Percentiles rank a stretch among this genome's conserved stretches.
phyloP scores from a whole-genome alignment of 2,113 vertebrate species.

The Chroicocephalus ridibundus region DNA sequence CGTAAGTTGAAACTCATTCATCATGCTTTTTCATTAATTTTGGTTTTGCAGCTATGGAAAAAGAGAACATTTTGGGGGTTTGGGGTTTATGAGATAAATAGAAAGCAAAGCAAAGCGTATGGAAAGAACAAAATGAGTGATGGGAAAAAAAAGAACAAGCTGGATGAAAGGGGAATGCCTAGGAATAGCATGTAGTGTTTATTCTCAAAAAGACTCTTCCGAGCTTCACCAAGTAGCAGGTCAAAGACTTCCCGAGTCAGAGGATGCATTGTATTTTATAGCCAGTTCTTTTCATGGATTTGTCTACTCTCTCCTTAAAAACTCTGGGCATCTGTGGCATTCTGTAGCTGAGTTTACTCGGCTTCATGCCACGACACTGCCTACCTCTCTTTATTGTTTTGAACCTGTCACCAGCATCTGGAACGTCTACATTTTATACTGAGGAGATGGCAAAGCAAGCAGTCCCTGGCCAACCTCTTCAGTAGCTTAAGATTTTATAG shows the following conservation, averaged over 20 bases:
- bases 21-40: background rate
- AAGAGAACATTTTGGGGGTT: background rate
- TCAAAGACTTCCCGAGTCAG: background rate
- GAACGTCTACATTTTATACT: background rate
- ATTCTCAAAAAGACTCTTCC: background rate
- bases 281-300: background rate
- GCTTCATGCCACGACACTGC: background rate
- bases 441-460: background rate
- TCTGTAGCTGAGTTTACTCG: background rate
- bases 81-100: background rate
- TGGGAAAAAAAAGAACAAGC: background rate
- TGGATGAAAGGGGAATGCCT: no score
- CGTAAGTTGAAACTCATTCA: rapidly evolving
- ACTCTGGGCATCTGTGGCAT: background rate
- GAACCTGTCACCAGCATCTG: background rate
- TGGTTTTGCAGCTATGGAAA: background rate
- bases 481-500: background rate
- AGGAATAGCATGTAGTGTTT: background rate
- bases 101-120: background rate
- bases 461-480: background rate
- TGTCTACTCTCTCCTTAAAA: background rate
- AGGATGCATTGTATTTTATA: background rate
- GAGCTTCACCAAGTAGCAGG: background rate
- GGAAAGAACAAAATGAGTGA: background rate
- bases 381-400: background rate